These are phyloP conservation scores for Aurelia sp. DNA, from an alignment of 30 jellyfish, hydroid and myxozoan species.

Conservation along the genomic window DNA sequence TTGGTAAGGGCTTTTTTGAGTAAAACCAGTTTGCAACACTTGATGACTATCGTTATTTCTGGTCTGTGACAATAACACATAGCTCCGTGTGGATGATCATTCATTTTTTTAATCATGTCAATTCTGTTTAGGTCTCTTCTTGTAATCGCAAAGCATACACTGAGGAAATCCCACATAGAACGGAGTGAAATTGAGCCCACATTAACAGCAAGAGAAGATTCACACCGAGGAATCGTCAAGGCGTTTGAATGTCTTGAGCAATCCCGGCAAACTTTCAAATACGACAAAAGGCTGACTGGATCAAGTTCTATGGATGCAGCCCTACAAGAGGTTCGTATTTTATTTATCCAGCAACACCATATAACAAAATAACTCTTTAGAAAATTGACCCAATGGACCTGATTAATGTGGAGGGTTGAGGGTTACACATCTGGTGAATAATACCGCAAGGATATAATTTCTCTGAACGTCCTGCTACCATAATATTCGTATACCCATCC, in stretches of 20 bases:
- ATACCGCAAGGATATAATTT: no score
- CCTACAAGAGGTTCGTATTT: slow-evolving; percentile 86
- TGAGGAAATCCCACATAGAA: slow-evolving; percentile 57
- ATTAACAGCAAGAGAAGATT: slow-evolving; percentile 60
- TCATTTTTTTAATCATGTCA: background rate
- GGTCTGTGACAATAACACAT: no score
- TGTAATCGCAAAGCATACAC: slow-evolving; percentile 76
- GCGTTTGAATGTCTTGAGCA: slow-evolving; percentile 82
- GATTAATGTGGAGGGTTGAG: no score
- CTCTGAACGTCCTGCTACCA: no score
- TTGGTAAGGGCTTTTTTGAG: no score
- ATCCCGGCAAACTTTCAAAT: slow-evolving; percentile 86
- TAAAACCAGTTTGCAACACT: no score
- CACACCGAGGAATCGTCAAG: slow-evolving; percentile 84
- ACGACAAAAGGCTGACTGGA: slow-evolving; percentile 95
- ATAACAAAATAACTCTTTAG: no score
- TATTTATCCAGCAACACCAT: no score
- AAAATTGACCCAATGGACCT: no score
- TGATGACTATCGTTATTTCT: no score
- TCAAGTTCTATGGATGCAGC: slow-evolving; percentile 95
- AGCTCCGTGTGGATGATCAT: background rate
- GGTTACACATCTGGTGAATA: no score
- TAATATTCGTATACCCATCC: no score
- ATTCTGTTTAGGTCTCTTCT: slow-evolving; percentile 51
- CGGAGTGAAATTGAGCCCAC: slow-evolving; percentile 43